Evolutionary conservation across 2,113 vertebrate species (phyloP).

Genomic region (Indicator maculatus): DNA sequence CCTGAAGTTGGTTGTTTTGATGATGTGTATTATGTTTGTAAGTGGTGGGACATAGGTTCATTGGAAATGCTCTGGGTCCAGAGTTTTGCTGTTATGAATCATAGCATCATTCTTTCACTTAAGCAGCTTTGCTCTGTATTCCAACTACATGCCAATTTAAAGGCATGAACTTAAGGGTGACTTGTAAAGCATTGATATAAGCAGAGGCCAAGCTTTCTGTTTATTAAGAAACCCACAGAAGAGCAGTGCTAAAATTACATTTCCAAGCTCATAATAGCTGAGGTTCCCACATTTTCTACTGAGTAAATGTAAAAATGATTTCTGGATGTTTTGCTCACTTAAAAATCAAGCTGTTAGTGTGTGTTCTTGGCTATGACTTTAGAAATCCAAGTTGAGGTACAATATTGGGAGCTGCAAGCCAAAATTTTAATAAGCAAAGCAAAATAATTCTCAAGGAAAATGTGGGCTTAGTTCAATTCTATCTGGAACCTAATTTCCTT

Average conservation of each 20-base stretch:
- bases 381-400: background rate
- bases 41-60: background rate
- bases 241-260: background rate
- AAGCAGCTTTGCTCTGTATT: background rate
- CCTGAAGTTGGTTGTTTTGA: background rate
- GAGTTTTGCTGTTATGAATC: background rate
- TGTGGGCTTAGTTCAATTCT: background rate
- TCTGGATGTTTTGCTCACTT: background rate
- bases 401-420: background rate
- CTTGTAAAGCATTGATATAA: background rate
- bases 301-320: background rate
- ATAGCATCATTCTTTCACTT: background rate
- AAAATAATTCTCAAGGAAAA: background rate
- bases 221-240: background rate
- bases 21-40: background rate
- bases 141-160: background rate
- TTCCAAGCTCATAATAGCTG: background rate
- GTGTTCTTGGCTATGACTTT: background rate
- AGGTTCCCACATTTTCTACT: background rate
- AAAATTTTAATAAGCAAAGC: background rate
- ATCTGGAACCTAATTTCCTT: background rate
- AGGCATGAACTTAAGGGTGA: background rate
- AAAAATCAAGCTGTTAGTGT: background rate
- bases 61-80: background rate
- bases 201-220: background rate